Evolutionary conservation across 2,797 vertebrate species (phyloP), one percentile per base, ranked within the genome.

Genomic region (Pitangus sulphuratus): DNA sequence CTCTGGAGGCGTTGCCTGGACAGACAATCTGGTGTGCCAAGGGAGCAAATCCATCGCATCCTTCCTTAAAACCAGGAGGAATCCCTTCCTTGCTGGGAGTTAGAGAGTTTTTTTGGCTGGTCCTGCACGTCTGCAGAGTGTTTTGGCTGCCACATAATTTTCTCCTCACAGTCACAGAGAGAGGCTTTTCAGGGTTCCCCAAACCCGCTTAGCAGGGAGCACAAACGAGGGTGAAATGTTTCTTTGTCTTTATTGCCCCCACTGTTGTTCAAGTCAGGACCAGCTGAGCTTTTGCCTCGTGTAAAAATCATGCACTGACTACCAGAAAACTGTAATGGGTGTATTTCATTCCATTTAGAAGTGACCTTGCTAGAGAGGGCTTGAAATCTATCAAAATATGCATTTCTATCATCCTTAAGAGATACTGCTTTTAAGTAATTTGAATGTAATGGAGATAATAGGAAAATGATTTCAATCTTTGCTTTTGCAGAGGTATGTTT

Each of bases 311-410:
- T 80, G 42, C 50, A 37, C 11, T 35, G 57, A 48, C 61, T 81
- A 35, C 42, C 16, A 70, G 60, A 87, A 84, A 85, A 82, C 51
- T 53, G 48, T 74, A 89, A 70, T 35, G 33, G 5, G 8, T 77
- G 8, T 18, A 40, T 85, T 91, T 95, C 1, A 68, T 93, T 78
- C 57, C 24, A 51, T 89, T 94, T 92, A 65, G 35, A 93, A 74
- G 28, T 78, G 65, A 91, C 79, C 83, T 89, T 93, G 31, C 51
- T 84, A 22, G 64, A 75, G 68, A 83, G 53, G 71, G 25, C 60
- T 89, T 92, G 69, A 86, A 92, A 92, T 62, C 40, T 85, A 87
- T 69, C 72, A 94, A 91, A 93, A 94, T 85, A 95, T 8, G 42
- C 68, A 69, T 93, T 96, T 93, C 61, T 84, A 16, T 89, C 20